phyloP scores from a whole-genome alignment of 2,888 invertebrate species.

The Hylaea fasciaria region DNA sequence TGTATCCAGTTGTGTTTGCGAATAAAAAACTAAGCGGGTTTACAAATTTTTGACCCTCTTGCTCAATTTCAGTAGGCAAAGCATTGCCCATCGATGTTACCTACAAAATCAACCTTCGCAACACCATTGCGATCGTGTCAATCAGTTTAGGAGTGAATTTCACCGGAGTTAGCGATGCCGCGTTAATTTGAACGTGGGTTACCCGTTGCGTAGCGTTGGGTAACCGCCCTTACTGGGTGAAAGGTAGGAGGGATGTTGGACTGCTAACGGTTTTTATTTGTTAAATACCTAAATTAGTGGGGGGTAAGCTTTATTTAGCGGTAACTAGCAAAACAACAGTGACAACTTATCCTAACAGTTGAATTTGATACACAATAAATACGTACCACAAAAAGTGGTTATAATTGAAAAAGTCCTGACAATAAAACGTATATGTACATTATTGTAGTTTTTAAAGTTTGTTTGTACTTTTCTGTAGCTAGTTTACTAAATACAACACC shows the following conservation, averaged over 20 bases:
- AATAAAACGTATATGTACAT: no score
- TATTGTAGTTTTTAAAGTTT: no score
- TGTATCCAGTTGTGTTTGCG: no score
- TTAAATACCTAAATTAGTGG: no score
- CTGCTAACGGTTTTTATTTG: background rate
- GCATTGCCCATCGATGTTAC: background rate
- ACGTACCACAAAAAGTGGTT: no score
- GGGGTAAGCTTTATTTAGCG: no score
- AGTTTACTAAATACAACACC: no score
- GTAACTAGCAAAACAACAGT: no score
- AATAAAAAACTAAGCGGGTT: no score
- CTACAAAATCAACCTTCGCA: slow-evolving; percentile 12
- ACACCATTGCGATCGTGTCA: slow-evolving; percentile 43
- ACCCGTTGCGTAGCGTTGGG: slow-evolving; percentile 44
- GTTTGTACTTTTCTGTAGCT: no score
- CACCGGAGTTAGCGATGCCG: slow-evolving; percentile 49
- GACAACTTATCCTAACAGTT: no score
- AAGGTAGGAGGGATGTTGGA: background rate
- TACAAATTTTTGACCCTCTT: background rate
- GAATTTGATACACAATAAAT: background rate
- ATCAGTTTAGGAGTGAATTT: slow-evolving; percentile 55
- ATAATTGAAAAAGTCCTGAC: no score
- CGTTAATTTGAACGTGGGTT: slow-evolving; percentile 52
- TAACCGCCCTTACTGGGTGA: slow-evolving; percentile 38
- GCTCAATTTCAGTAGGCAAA: background rate